Percentiles rank a stretch among this genome's conserved stretches.
Conservation (phyloP, 2,797 vertebrate genomes). For the Chloroceryle inda region DNA sequence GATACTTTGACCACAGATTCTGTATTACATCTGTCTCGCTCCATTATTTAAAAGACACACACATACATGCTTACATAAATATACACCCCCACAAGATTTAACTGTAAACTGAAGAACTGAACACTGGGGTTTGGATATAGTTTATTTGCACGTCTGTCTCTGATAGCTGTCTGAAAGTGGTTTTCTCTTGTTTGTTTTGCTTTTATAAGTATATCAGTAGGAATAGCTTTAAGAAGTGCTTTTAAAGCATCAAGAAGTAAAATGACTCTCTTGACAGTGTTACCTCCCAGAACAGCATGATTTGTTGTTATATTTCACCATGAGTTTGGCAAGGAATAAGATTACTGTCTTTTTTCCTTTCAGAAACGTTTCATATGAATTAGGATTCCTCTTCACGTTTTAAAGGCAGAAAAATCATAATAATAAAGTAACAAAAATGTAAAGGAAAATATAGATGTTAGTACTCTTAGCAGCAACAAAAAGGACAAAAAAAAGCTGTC, state of each 20-base stretch:
- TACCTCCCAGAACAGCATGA: not conserved
- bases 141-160: not conserved
- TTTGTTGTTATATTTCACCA: conserved; percentile 24
- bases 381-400: not conserved
- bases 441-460: not conserved
- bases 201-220: not conserved
- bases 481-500: not conserved
- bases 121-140: not conserved
- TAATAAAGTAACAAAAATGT: not conserved
- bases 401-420: not conserved
- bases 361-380: not conserved
- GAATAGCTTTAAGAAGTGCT: conserved; percentile 28
- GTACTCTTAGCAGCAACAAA: not conserved
- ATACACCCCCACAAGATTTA: not conserved
- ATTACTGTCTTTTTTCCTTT: not conserved
- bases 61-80: fast-evolving
- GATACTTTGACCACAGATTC: not conserved
- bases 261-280: not conserved
- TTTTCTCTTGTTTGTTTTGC: not conserved
- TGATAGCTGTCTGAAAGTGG: not conserved
- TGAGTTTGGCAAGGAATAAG: not conserved
- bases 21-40: not conserved
- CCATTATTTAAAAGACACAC: not conserved
- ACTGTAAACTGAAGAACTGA: not conserved
- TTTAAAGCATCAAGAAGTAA: conserved; percentile 26